Evolutionary conservation across 2,888 invertebrate genomes (phyloP), one percentile per base, ranked within the genome.

Genomic region (Stictocephala bisonia): DNA sequence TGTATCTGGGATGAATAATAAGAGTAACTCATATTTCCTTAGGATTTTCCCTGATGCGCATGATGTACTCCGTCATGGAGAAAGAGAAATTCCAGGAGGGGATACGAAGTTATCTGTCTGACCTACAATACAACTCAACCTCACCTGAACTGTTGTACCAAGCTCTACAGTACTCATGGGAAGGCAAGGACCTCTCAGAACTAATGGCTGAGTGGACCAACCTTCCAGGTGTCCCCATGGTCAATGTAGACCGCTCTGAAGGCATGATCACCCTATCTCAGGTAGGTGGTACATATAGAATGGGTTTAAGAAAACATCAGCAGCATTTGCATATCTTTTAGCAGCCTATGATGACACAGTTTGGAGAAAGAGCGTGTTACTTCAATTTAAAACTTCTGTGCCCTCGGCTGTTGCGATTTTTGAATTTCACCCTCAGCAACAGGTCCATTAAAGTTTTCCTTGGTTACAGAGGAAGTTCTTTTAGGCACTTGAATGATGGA

Each of bases 21-120:
- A n/a, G n/a, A n/a, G n/a, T n/a, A n/a, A 35, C 35, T 35, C 35
- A 35, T 66, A 40, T 44, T 22, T 20, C 1, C 13, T n/a, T 53
- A 77, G 77, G 77, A 40, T 72, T 73, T 20, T 64, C 71, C 24
- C 74, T 77, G 18, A 69, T 76, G 1, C 51, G 77, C n/a, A 77
- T 77, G 77, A 58, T 77, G 66, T 72, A 72, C 35, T 69, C 71
- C 41, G 67, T 70, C 6, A 50, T 77, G 15, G 77, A 76, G n/a
- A 71, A 73, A 27, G 41, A 24, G 1, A 40, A 66, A 15, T 26
- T 77, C 18, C 69, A 72, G 35, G 72, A 71, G 22, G 77, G 75
- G 24, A 35, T 77, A 13, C 58, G 67, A 7, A 60, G 71, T 18
- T 77, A 77, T 29, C 24, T 77, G 20, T 58, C 75, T 18, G 27